phyloP scores from a whole-genome alignment of 2,888 invertebrate genomes.

The Lasioglossum lativentre region DNA sequence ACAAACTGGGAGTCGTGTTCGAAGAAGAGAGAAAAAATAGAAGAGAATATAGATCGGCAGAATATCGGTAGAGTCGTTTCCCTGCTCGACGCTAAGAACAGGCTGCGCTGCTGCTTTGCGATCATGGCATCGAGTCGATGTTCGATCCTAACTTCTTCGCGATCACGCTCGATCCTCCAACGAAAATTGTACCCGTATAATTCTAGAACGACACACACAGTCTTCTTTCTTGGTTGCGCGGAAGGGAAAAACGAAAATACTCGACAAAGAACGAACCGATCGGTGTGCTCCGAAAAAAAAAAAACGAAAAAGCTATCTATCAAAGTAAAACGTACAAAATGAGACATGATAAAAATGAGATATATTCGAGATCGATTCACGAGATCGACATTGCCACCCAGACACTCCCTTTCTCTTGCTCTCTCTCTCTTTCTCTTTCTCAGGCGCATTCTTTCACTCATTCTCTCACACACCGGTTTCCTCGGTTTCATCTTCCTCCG shows the following conservation, averaged over 20 bases:
- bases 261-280: neutral
- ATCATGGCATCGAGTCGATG: neutral
- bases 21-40: slow-evolving; percentile 5
- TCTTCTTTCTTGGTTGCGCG: slow-evolving; percentile 46
- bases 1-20: neutral
- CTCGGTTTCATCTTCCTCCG: neutral
- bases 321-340: slow-evolving; percentile 47
- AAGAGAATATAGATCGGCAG: slow-evolving; percentile 21
- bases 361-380: slow-evolving; percentile 58
- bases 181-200: neutral
- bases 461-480: neutral
- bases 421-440: neutral
- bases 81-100: slow-evolving; percentile 42
- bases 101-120: slow-evolving; percentile 62
- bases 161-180: neutral
- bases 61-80: slow-evolving; percentile 31
- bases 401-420: slow-evolving; percentile 18
- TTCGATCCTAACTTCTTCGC: neutral
- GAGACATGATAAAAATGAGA: slow-evolving; percentile 44
- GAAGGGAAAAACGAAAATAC: neutral
- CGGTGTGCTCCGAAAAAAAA: slow-evolving; percentile 15
- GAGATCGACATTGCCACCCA: slow-evolving; percentile 49
- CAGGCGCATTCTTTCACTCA: neutral
- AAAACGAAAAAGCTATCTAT: slow-evolving; percentile 20
- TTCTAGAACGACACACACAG: slow-evolving; percentile 44